Base-by-base conservation (phyloP, 1,140 invertebrate genomes). In the Drosophila albomicans region DNA sequence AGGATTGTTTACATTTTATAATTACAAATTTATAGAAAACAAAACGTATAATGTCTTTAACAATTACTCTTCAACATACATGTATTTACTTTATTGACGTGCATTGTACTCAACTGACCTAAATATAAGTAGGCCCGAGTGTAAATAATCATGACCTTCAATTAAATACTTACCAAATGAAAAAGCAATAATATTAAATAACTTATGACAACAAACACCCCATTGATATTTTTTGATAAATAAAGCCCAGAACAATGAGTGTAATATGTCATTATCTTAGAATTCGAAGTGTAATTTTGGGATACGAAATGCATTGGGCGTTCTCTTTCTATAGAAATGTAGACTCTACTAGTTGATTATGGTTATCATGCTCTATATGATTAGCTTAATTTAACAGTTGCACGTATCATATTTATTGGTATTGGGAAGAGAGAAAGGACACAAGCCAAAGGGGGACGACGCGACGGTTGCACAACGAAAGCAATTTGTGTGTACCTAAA, bases 351-450 rank as follows among this genome's bases (percentile, higher is more conserved):
- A n/a, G 28, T 65, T 78, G 71, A 75, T 72, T 65, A 76, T 66
- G 71, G 71, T 57, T 57, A 54, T 49, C 59, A 41, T 48, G 46
- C 51, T 57, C 20, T 64, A 54, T 87, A 72, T 88, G 85, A 88
- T 89, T 88, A 88, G 70, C 73, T 84, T 70, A 78, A 88, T 88
- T 89, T 70, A 84, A 89, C 48, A 65, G 61, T 81, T 70, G 80
- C 80, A 84, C 85, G 84, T 89, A 70, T 88, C 80, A 89, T 63
- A 70, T 80, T 88, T 88, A 84, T 88, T 88, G 65, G 81, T 75
- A 78, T 65, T 75, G 62, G 0, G 46, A 11, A 1, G 4, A 20
- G 59, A 7, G 7, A 0, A 0, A 5, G 6, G 1, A 15, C 28
- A n/a, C 1, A 1, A 43, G 45, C 8, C 1, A 35, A 8, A 3